Conservation (phyloP, 92 coral and sea anemone genomes). For the Phenganax subtilis region DNA sequence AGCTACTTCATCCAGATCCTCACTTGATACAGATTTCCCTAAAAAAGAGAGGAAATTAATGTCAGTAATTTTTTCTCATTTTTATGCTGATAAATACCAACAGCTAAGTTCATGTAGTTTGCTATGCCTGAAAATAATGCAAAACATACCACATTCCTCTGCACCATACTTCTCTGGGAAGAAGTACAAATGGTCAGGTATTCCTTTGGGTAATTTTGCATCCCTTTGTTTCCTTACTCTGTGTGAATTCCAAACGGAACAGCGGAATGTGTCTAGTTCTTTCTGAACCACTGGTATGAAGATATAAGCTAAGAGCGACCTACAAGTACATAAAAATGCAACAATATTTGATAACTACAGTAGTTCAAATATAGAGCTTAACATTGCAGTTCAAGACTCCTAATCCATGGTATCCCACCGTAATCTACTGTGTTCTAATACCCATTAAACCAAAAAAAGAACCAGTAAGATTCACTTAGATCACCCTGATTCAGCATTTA, state of each 20-base stretch:
- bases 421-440: too few relatives aligned
- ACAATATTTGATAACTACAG: too few relatives aligned
- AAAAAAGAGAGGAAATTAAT: neutral
- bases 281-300: slow-evolving; percentile 23
- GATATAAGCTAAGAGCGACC: slow-evolving; percentile 24
- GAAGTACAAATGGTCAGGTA: slow-evolving; percentile 14
- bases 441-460: too few relatives aligned
- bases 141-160: slow-evolving; percentile 27
- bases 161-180: slow-evolving; percentile 24
- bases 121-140: too few relatives aligned
- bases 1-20: slow-evolving; percentile 54
- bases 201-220: slow-evolving; percentile 22
- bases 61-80: neutral
- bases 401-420: too few relatives aligned
- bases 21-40: slow-evolving; percentile 22
- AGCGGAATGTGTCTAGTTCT: slow-evolving; percentile 9
- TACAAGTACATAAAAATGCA: neutral
- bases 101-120: too few relatives aligned
- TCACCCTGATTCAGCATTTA: too few relatives aligned
- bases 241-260: slow-evolving; percentile 28
- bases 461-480: too few relatives aligned
- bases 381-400: too few relatives aligned
- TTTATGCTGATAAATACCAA: too few relatives aligned
- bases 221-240: slow-evolving; percentile 22
- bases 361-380: too few relatives aligned